Percentiles rank a stretch among this genome's conserved stretches.
Evolutionary conservation across 2,888 invertebrate genomes (phyloP).

Genomic region (Epistrophella euchroma): DNA sequence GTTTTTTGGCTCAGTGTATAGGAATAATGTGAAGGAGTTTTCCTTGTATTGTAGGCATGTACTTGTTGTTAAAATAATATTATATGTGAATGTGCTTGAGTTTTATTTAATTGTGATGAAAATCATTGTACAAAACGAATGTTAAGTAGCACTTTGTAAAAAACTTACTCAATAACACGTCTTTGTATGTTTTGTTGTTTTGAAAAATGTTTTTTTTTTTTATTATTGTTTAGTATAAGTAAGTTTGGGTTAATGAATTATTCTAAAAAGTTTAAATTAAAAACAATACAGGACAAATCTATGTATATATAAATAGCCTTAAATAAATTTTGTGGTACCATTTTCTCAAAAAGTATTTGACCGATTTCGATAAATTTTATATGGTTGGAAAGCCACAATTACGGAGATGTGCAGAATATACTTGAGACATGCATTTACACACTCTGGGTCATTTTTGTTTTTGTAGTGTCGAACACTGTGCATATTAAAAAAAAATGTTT

Average conservation of each 20-base stretch:
- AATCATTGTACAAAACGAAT: slow-evolving; percentile 23
- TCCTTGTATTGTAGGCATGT: slow-evolving; percentile 4
- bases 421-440: no score
- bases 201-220: slow-evolving; percentile 13
- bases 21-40: slow-evolving; percentile 38
- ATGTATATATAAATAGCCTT: no score
- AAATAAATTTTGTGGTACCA: no score
- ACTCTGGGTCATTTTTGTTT: no score
- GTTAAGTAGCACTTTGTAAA: slow-evolving; percentile 48
- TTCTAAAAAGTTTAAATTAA: background rate
- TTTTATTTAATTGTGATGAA: slow-evolving; percentile 63
- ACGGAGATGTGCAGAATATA: no score
- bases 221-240: background rate
- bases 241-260: background rate
- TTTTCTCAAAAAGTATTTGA: no score
- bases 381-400: no score
- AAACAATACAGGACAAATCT: background rate
- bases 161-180: slow-evolving; percentile 44
- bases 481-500: no score
- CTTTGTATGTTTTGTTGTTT: slow-evolving; percentile 4
- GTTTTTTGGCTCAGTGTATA: no score
- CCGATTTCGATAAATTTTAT: no score
- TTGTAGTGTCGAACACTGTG: no score
- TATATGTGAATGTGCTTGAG: slow-evolving; percentile 27
- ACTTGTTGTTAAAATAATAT: background rate